A percentile compares a stretch with the other conserved stretches of the same genome.
phyloP scores from a whole-genome alignment of 2,797 vertebrate genomes.

The Alcedo quadribrachys region DNA sequence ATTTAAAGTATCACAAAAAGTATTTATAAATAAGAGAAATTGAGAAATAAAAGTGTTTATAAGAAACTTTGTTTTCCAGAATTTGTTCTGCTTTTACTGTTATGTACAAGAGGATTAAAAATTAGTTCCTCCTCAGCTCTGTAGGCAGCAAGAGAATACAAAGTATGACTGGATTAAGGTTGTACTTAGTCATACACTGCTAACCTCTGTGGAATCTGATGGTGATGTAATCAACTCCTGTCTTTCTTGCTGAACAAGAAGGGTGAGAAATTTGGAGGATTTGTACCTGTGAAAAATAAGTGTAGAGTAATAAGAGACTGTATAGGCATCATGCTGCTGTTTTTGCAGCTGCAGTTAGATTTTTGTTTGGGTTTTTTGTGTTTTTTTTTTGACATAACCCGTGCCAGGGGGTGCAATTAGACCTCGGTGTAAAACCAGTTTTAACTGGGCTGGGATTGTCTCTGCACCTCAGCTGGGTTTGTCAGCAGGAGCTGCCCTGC shows the following conservation, averaged over 20 bases:
- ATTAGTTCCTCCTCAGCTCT: background rate
- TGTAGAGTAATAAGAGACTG: slow-evolving; percentile 12
- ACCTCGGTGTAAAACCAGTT: background rate
- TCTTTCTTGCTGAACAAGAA: slow-evolving; percentile 76
- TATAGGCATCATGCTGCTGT: background rate
- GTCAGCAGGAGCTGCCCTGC: background rate
- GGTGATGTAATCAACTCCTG: slow-evolving; percentile 54
- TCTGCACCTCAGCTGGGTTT: background rate
- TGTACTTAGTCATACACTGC: slow-evolving; percentile 33
- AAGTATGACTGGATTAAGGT: background rate
- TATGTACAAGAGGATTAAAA: background rate
- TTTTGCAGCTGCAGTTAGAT: background rate
- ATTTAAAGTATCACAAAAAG: background rate
- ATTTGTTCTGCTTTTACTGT: slow-evolving; percentile 3
- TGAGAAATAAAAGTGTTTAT: background rate
- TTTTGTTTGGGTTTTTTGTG: too few species aligned
- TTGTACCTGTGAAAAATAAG: slow-evolving; percentile 67
- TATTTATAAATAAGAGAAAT: too few species aligned
- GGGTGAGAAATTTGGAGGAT: slow-evolving; percentile 66
- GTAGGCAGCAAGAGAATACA: background rate
- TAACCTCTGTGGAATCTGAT: slow-evolving; percentile 49
- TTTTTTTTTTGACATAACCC: background rate
- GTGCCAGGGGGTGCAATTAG: background rate
- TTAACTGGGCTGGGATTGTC: background rate
- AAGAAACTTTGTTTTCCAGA: background rate